A percentile compares a stretch with the other conserved stretches of the same genome.
Conservation (phyloP, 2,797 vertebrate species). For the Pogonophryne albipinna region DNA sequence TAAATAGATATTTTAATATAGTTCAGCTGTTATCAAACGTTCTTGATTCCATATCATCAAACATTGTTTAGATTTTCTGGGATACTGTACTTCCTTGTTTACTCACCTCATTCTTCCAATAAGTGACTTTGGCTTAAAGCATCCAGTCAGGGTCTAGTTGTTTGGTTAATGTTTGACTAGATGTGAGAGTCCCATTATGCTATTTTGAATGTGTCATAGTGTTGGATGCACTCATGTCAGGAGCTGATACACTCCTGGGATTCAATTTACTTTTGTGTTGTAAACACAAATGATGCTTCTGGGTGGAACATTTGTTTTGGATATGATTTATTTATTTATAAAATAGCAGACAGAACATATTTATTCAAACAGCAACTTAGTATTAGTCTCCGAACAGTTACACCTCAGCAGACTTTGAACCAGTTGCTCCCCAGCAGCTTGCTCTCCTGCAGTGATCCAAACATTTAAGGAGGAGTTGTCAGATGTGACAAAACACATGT, state of each 20-base stretch:
- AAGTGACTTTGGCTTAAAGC: slow-evolving; percentile 26
- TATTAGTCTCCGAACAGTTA: background rate
- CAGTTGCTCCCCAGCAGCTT: background rate
- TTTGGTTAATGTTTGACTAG: slow-evolving; percentile 56
- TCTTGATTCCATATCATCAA: no score
- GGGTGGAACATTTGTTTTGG: background rate
- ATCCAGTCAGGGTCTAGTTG: slow-evolving; percentile 36
- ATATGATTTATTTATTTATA: background rate
- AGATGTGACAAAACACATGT: background rate
- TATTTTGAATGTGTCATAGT: background rate
- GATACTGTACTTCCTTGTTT: background rate
- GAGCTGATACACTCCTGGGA: background rate
- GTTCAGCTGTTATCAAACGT: no score
- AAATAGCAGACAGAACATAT: background rate
- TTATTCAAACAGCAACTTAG: background rate
- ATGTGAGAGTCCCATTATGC: background rate
- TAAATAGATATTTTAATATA: no score
- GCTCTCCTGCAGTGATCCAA: background rate
- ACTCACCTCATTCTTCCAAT: slow-evolving; percentile 7
- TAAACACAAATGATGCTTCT: slow-evolving; percentile 13
- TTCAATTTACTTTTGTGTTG: background rate
- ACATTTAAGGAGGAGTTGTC: background rate
- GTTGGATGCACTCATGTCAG: background rate
- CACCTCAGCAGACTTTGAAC: background rate
- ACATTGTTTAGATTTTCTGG: background rate